A percentile compares a stretch with the other conserved stretches of the same genome.
Evolutionary conservation across 1,140 invertebrate genomes (phyloP).

Genomic region (Helicorthomorpha holstii): DNA sequence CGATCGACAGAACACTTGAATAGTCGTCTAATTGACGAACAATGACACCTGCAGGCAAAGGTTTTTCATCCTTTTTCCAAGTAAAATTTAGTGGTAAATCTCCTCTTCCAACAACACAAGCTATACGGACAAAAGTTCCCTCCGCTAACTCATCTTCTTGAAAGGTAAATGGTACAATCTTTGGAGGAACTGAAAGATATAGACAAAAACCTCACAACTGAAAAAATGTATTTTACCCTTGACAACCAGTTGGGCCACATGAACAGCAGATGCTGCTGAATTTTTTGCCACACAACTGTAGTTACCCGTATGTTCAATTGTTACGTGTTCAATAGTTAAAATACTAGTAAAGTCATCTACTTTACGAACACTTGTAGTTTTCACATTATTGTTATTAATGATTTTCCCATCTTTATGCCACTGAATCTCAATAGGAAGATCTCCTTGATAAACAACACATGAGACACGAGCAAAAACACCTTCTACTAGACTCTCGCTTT

Average conservation of each 20-base stretch:
- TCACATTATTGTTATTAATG: slow-evolving; percentile 17
- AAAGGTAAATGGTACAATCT: slow-evolving; percentile 17
- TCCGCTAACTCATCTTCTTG: slow-evolving; percentile 19
- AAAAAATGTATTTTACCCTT: slow-evolving; percentile 27
- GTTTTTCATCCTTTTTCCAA: slow-evolving; percentile 32
- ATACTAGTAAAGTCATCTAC: slow-evolving; percentile 75
- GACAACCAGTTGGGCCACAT: slow-evolving; percentile 38
- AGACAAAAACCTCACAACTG: slow-evolving; percentile 2
- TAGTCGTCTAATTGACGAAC: slow-evolving; percentile 9
- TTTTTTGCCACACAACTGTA: slow-evolving; percentile 30
- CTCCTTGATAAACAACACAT: slow-evolving; percentile 85
- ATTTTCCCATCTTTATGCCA: slow-evolving; percentile 55
- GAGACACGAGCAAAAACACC: slow-evolving; percentile 43
- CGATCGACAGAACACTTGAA: slow-evolving; percentile 66
- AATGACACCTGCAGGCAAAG: slow-evolving; percentile 17
- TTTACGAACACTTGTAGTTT: slow-evolving; percentile 33
- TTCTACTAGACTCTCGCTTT: slow-evolving; percentile 33
- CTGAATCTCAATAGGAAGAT: slow-evolving; percentile 71
- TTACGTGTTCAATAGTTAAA: slow-evolving; percentile 47
- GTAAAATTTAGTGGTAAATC: slow-evolving; percentile 10
- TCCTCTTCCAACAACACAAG: slow-evolving; percentile 16
- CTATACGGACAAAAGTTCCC: slow-evolving; percentile 14
- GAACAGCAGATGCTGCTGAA: slow-evolving; percentile 32
- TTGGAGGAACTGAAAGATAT: slow-evolving; percentile 20
- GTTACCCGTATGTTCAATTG: slow-evolving; percentile 23